These are phyloP conservation scores for Pissodes strobi DNA, from an alignment of 1,140 invertebrate species.

Conservation along the genomic window DNA sequence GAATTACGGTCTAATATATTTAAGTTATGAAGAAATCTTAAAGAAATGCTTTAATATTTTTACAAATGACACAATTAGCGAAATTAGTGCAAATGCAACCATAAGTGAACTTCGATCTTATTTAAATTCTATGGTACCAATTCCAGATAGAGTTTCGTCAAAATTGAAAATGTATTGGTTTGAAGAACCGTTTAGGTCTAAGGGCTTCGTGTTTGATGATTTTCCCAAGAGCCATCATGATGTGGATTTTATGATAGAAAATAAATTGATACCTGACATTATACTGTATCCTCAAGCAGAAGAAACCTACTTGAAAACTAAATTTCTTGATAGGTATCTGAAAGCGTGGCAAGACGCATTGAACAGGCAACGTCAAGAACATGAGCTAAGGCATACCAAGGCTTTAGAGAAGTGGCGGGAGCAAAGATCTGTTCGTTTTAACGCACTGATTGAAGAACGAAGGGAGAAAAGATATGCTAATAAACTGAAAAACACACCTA, in stretches of 20 bases:
- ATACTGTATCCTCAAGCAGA: conserved; percentile 57
- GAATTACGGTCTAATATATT: conserved; percentile 59
- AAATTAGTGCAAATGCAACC: background rate
- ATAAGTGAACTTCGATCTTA: conserved; percentile 45
- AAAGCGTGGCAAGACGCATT: conserved; percentile 50
- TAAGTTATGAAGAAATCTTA: conserved; percentile 56
- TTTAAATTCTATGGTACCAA: conserved; percentile 53
- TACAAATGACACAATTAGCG: background rate
- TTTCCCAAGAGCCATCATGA: conserved; percentile 61
- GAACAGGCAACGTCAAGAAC: conserved; percentile 46
- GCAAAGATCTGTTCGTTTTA: conserved; percentile 41
- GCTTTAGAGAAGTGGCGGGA: conserved; percentile 40
- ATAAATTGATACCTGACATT: conserved; percentile 61
- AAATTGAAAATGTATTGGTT: conserved; percentile 59
- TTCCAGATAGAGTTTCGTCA: conserved; percentile 53
- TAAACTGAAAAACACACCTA: conserved; percentile 27
- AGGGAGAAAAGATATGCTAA: conserved; percentile 40
- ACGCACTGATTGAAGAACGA: conserved; percentile 41
- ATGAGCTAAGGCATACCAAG: conserved; percentile 49
- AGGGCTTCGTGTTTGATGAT: conserved; percentile 61
- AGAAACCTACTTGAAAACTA: conserved; percentile 49
- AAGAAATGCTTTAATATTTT: conserved; percentile 20
- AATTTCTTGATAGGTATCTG: conserved; percentile 46
- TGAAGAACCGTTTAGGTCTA: conserved; percentile 54
- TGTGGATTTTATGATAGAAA: conserved; percentile 57